Base-by-base conservation (phyloP, 1,140 invertebrate genomes). In the Drosophila trapezifrons region DNA sequence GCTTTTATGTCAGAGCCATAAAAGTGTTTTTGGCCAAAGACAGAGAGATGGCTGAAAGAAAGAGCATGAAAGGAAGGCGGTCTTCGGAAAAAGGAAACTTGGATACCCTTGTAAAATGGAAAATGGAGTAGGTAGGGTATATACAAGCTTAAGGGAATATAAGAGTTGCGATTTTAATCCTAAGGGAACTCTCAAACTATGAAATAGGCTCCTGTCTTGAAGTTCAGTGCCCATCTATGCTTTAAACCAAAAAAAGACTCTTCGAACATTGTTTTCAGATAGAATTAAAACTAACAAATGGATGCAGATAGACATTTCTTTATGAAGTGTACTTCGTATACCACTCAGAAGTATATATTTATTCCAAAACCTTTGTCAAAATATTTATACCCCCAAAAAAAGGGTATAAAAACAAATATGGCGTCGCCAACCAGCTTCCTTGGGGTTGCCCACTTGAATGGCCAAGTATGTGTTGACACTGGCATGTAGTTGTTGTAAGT, bases 401-500 rank as follows among this genome's bases (percentile, higher is more conserved):
- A 54, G 32, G 51, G 51, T 37, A 37, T 37, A 20, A 45, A 83
- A 87, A 87, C 83, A 82, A 87, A 87, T 83, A 87, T 87, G 83
- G 83, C 82, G 66, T 75, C 78, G 59, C 42, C 29, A 45, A 62
- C 27, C 45, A 45, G 78, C 56, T 57, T 78, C 46, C 32, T 43
- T 60, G 77, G 77, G 75, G 56, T 80, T 83, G 84, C 84, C 84
- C 84, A 87, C 80, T 89, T 84, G 80, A 89, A 89, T 89, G 83
- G 80, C 82, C 85, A 90, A 91, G 90, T 91, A 91, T 91, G 90
- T 91, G 90, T 91, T 91, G 90, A 91, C 90, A 91, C 83, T 80
- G 86, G 85, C 85, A 81, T 90, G 85, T 87, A 87, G 86, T 91
- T 91, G 85, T 91, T 86, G 85, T 91, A 91, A 91, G 80, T 91